Evolutionary conservation across 1,140 invertebrate genomes (phyloP), one percentile per base, ranked within the genome.

Genomic region (Trypoxylus dichotomus): DNA sequence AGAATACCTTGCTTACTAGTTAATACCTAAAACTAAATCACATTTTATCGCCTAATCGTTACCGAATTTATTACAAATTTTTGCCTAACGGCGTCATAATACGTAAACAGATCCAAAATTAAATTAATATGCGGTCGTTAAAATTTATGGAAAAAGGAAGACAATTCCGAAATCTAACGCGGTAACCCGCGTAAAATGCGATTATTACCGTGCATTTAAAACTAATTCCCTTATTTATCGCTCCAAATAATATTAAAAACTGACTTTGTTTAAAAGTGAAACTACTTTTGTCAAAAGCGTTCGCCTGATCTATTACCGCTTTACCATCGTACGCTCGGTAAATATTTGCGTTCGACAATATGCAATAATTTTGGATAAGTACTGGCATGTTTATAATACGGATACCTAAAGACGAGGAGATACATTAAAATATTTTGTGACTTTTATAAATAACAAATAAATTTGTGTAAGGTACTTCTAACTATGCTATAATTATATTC

Each of bases 401-500:
- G 60, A 68, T 68, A 68, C 60, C 60, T 29, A 68, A 68, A 68
- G 60, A 68, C 60, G 27, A 27, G 60, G 19, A 54, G 19, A 19
- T 19, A 19, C 60, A 68, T 68, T 68, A 68, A 68, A 68, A 68
- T 68, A 68, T 68, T 68, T 68, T 29, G 19, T 29, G 60, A 68
- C 24, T 68, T 68, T 29, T 68, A 68, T 68, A 68, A 68, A 68
- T 68, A 68, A 68, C 60, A 68, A 68, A 68, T 68, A 68, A 68
- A 68, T 68, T n/a, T 29, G 60, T 68, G 60, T 19, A 54, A 68
- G 21, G 21, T 24, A 54, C 47, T 19, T 54, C 19, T 54, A 68
- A 68, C 60, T 15, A 68, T 24, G 60, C 60, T 68, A 68, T 68
- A 68, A 68, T 68, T 68, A 68, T 68, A 68, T 68, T 68, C 60